phyloP scores from a whole-genome alignment of 64 coral and sea anemone genomes.

The Pocillopora damicornis region DNA sequence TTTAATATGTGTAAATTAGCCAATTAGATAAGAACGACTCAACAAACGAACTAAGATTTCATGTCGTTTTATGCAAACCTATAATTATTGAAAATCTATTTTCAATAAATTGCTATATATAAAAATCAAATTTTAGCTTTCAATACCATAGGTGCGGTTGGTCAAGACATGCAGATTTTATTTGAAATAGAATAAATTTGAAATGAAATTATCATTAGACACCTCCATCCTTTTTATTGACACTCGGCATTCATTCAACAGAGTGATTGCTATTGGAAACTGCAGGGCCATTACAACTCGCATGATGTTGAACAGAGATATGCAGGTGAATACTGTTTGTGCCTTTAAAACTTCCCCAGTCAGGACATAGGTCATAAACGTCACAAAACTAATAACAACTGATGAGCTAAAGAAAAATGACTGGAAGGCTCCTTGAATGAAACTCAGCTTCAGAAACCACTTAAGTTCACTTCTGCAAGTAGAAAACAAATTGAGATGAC shows the following conservation, averaged over 20 bases:
- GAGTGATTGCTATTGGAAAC: conserved; percentile 51
- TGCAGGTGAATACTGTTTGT: conserved; percentile 74
- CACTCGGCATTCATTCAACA: conserved; percentile 64
- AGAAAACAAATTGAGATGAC: background rate
- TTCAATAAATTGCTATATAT: too few relatives aligned
- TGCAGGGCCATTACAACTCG: conserved; percentile 58
- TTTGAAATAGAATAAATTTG: too few relatives aligned
- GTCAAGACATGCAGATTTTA: too few relatives aligned
- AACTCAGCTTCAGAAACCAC: conserved; percentile 56
- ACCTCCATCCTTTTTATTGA: conserved; percentile 68
- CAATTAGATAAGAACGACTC: too few relatives aligned
- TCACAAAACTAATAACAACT: conserved; percentile 58
- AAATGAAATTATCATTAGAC: background rate
- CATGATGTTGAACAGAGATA: conserved; percentile 59
- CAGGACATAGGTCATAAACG: conserved; percentile 62
- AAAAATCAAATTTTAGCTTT: too few relatives aligned
- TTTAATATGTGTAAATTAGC: too few relatives aligned
- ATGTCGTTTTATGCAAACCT: too few relatives aligned
- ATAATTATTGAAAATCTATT: too few relatives aligned
- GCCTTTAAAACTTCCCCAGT: conserved; percentile 67
- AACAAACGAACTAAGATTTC: too few relatives aligned
- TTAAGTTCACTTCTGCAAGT: conserved; percentile 57
- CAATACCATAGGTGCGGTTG: too few relatives aligned
- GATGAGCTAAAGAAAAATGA: conserved; percentile 75
- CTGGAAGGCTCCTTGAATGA: conserved; percentile 48